Percentiles rank a stretch among this genome's conserved stretches.
These are phyloP conservation scores for Dichetophora obliterata DNA, from an alignment of 2,888 invertebrate species.

Conservation along the genomic window DNA sequence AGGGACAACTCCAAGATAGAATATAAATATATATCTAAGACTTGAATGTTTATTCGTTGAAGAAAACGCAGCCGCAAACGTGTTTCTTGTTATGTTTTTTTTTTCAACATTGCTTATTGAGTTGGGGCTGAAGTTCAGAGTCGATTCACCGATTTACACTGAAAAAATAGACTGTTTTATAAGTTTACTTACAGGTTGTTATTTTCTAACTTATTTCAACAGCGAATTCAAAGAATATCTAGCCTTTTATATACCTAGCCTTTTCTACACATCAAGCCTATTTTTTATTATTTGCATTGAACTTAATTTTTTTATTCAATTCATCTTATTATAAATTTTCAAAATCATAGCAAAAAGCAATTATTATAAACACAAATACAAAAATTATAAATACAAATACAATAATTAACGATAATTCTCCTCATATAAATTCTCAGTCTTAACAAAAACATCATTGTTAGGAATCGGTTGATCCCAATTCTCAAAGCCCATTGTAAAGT, in stretches of 20 bases:
- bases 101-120: too few relatives aligned
- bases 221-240: too few relatives aligned
- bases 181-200: too few relatives aligned
- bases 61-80: background rate
- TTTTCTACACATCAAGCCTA: too few relatives aligned
- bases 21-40: slow-evolving; percentile 9
- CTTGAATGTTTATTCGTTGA: background rate
- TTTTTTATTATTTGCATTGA: too few relatives aligned
- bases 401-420: slow-evolving; percentile 10
- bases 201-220: too few relatives aligned
- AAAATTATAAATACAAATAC: too few relatives aligned
- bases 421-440: slow-evolving; percentile 35
- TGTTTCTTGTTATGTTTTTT: too few relatives aligned
- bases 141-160: too few relatives aligned
- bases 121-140: too few relatives aligned
- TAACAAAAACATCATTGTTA: slow-evolving; percentile 21
- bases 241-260: too few relatives aligned
- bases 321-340: background rate
- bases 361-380: background rate
- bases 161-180: too few relatives aligned
- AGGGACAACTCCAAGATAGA: slow-evolving; percentile 10
- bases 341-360: background rate
- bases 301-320: background rate
- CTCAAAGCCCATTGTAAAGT: slow-evolving; percentile 32
- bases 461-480: slow-evolving; percentile 25